Evolutionary conservation across 2,113 vertebrate species (phyloP).

Genomic region (Stigmatopora nigra): DNA sequence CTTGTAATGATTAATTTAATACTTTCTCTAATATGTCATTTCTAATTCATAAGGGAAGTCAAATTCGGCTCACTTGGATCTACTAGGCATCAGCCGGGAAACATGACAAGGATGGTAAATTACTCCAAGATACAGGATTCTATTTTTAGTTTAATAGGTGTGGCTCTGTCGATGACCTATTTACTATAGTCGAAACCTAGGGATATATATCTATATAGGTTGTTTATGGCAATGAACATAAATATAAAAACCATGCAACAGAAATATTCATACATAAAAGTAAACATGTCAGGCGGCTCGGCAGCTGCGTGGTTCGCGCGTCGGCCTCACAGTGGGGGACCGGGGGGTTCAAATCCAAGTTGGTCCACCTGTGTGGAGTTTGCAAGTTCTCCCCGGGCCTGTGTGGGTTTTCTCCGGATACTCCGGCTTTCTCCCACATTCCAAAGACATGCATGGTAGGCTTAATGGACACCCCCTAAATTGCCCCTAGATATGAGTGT

Average conservation of each 20-base stretch:
- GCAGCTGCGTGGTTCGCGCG: too few species aligned
- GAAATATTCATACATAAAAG: background rate
- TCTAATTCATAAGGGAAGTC: slow-evolving; percentile 60
- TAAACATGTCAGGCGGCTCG: background rate
- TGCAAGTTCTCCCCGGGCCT: too few species aligned
- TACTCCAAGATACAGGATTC: slow-evolving; percentile 26
- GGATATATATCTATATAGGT: background rate
- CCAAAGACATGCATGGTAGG: too few species aligned
- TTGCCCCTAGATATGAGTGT: too few species aligned
- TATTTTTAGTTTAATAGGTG: slow-evolving; percentile 11
- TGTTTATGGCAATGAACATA: too few species aligned
- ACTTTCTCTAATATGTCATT: slow-evolving; percentile 53
- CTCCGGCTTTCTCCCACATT: too few species aligned
- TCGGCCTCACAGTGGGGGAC: too few species aligned
- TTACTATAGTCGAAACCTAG: background rate
- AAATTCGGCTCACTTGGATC: slow-evolving; percentile 35
- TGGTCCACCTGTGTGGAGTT: too few species aligned
- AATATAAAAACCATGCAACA: background rate
- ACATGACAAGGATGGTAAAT: slow-evolving; percentile 23
- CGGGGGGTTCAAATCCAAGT: too few species aligned
- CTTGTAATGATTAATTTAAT: slow-evolving; percentile 55
- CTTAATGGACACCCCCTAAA: too few species aligned
- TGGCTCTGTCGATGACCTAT: slow-evolving; percentile 5
- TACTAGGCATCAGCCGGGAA: slow-evolving; percentile 36
- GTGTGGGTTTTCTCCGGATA: too few species aligned